A percentile compares a stretch with the other conserved stretches of the same genome.
Evolutionary conservation across 2,888 invertebrate species (phyloP).

Genomic region (Stenchaetothrips biformis): DNA sequence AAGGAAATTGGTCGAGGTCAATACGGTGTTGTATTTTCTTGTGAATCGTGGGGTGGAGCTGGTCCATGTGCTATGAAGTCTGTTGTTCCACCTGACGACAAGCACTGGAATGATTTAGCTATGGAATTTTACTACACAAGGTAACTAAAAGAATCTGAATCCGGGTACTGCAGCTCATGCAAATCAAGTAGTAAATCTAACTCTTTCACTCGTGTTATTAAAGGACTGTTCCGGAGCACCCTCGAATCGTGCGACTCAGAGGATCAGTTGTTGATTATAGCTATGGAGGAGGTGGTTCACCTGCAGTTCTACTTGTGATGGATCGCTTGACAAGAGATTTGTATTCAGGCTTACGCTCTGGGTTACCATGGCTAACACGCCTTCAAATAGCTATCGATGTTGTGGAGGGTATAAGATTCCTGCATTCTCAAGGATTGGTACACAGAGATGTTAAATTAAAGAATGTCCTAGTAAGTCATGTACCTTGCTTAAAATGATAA

Average conservation of each 20-base stretch:
- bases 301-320: constrained; percentile 76
- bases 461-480: constrained; percentile 66
- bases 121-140: constrained; percentile 88
- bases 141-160: constrained; percentile 44
- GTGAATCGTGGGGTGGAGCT: constrained; percentile 67
- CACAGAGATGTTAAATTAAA: constrained; percentile 87
- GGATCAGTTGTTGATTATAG: constrained; percentile 78
- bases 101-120: constrained; percentile 84
- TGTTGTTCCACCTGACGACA: constrained; percentile 80
- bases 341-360: constrained; percentile 67
- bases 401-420: constrained; percentile 78
- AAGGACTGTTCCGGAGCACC: constrained; percentile 76
- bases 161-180: background rate
- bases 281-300: constrained; percentile 63
- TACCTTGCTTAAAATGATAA: background rate
- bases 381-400: constrained; percentile 75
- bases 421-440: constrained; percentile 81
- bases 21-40: constrained; percentile 82
- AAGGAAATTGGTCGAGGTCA: constrained; percentile 73
- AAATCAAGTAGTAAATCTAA: constrained; percentile 13
- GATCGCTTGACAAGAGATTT: constrained; percentile 69
- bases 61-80: constrained; percentile 81
- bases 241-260: constrained; percentile 66
- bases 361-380: constrained; percentile 58
- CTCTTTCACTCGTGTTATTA: constrained; percentile 33